Conservation (phyloP, 2,797 vertebrate species). For the Leucoraja ocellata region DNA sequence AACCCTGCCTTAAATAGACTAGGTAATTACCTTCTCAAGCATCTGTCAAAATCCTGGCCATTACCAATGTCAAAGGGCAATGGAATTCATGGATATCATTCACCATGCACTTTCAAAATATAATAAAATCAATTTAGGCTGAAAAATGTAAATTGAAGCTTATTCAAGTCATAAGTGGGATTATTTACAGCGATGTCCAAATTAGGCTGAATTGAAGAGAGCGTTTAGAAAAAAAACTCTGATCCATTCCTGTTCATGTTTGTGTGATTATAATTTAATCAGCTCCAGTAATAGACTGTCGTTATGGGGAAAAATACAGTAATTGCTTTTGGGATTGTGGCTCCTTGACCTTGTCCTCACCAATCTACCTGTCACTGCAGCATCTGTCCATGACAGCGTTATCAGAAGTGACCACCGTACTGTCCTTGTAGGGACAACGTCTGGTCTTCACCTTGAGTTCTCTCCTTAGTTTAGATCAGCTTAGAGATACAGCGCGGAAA, state of each 20-base stretch:
- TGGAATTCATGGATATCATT: not conserved
- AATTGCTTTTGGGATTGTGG: not conserved
- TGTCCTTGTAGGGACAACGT: too few species aligned
- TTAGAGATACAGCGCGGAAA: too few species aligned
- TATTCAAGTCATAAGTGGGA: not conserved
- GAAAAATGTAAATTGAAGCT: not conserved
- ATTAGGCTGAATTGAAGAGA: not conserved
- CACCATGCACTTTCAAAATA: not conserved
- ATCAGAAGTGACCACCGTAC: too few species aligned
- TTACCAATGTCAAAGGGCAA: not conserved
- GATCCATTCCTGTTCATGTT: not conserved
- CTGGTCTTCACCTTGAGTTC: too few species aligned
- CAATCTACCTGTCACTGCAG: too few species aligned
- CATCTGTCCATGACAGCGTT: too few species aligned
- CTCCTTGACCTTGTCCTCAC: not conserved
- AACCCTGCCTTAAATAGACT: not conserved
- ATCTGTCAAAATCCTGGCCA: not conserved
- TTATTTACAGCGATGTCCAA: not conserved
- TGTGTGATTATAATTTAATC: not conserved
- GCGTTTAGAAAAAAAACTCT: not conserved
- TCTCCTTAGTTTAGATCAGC: too few species aligned
- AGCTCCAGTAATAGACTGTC: not conserved
- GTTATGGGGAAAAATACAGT: not conserved
- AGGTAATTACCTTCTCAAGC: not conserved
- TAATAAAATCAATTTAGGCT: not conserved